Evolutionary conservation across 2,113 vertebrate genomes (phyloP).

Genomic region (Crotalus horridus): DNA sequence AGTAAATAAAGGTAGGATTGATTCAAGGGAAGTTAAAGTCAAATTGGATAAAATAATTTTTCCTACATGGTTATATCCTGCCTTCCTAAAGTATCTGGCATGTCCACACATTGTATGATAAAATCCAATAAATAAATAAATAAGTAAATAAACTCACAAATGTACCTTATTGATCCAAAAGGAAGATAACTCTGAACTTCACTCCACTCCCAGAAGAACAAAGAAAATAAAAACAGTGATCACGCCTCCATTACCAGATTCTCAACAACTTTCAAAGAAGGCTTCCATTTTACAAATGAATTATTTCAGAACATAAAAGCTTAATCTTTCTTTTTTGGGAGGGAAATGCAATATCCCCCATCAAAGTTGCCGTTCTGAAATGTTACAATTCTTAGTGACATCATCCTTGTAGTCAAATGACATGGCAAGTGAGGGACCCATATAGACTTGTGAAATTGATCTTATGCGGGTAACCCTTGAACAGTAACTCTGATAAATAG

Average conservation of each 20-base stretch:
- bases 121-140: not conserved
- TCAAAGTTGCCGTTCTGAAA: not conserved
- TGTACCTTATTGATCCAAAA: not conserved
- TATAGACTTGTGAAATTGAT: not conserved
- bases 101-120: not conserved
- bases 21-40: constrained; percentile 37
- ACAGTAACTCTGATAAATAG: not conserved
- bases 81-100: constrained; percentile 41
- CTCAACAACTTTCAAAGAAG: not conserved
- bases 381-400: not conserved
- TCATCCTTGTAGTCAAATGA: not conserved
- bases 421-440: not conserved
- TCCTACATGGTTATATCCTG: constrained; percentile 29
- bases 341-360: not conserved
- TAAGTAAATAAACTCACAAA: not conserved
- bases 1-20: constrained; percentile 32
- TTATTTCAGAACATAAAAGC: not conserved
- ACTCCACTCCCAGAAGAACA: not conserved
- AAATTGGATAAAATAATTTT: constrained; percentile 7
- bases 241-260: not conserved
- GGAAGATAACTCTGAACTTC: not conserved
- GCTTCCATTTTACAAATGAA: not conserved
- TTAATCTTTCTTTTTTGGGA: not conserved
- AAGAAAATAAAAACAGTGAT: not conserved
- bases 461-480: not conserved